phyloP scores from a whole-genome alignment of 2,113 vertebrate genomes.

The Chloebia gouldiae region DNA sequence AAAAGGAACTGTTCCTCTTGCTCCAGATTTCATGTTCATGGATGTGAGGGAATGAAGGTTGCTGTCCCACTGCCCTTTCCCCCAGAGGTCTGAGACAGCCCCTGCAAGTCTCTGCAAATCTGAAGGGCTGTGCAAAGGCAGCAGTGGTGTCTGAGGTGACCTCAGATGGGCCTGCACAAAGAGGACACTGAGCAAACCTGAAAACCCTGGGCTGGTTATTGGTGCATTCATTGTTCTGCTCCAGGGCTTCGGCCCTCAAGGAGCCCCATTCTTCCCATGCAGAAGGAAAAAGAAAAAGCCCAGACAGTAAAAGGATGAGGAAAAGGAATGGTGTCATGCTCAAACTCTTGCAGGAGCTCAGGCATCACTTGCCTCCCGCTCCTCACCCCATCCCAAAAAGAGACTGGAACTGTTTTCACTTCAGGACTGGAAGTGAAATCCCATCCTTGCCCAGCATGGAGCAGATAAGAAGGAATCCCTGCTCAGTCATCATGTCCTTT shows the following conservation, averaged over 20 bases:
- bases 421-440: not conserved
- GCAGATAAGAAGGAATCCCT: not conserved
- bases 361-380: not conserved
- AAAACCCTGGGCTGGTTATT: not conserved
- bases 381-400: not conserved
- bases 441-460: not conserved
- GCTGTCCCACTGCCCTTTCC: not conserved
- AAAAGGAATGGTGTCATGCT: not conserved
- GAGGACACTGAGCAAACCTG: not conserved
- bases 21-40: not conserved
- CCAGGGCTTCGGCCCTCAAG: not conserved
- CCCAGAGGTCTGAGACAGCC: not conserved
- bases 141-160: not conserved
- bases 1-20: not conserved
- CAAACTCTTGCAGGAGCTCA: not conserved
- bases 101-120: not conserved
- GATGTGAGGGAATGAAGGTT: not conserved
- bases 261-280: rapidly evolving
- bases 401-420: not conserved
- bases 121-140: not conserved
- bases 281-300: not conserved
- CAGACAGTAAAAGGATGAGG: not conserved
- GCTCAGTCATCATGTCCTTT: not conserved
- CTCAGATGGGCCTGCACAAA: not conserved
- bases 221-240: rapidly evolving